Conservation (phyloP, 2,888 invertebrate species). For the Halocaridina rubra region DNA sequence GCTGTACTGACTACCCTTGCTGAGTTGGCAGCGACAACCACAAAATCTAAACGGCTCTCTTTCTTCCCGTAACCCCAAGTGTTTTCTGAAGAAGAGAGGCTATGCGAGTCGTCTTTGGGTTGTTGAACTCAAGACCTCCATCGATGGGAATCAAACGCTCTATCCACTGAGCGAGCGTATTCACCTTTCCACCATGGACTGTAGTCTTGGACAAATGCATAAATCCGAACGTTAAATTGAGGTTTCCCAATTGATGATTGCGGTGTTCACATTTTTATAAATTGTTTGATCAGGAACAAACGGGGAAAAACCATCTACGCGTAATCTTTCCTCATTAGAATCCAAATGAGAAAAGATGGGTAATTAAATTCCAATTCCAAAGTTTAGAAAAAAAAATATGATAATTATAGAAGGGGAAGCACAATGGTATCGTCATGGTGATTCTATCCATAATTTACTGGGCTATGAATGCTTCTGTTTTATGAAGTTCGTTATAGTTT, state of each 20-base stretch:
- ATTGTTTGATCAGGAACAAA: slow-evolving; percentile 52
- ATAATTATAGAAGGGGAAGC: too few relatives aligned
- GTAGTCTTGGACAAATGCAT: background rate
- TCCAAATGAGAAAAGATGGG: slow-evolving; percentile 35
- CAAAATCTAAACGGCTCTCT: background rate
- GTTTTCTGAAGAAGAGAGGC: background rate
- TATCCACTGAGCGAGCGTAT: too few relatives aligned
- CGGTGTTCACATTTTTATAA: slow-evolving; percentile 43
- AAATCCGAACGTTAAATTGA: slow-evolving; percentile 20
- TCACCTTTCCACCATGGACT: too few relatives aligned
- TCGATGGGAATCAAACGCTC: too few relatives aligned
- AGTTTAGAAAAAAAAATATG: too few relatives aligned
- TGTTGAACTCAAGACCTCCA: too few relatives aligned
- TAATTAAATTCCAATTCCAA: slow-evolving; percentile 36
- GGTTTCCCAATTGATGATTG: slow-evolving; percentile 17
- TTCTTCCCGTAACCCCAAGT: background rate
- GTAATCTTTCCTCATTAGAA: slow-evolving; percentile 30
- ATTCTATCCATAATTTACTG: too few relatives aligned
- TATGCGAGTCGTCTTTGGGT: background rate
- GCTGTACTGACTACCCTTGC: too few relatives aligned
- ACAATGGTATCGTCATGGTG: too few relatives aligned
- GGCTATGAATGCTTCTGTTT: too few relatives aligned
- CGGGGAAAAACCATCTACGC: slow-evolving; percentile 10
- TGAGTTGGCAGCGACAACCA: too few relatives aligned
- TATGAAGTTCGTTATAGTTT: too few relatives aligned